phyloP scores from a whole-genome alignment of 2,888 invertebrate genomes.

The Ptychoptera albimana region DNA sequence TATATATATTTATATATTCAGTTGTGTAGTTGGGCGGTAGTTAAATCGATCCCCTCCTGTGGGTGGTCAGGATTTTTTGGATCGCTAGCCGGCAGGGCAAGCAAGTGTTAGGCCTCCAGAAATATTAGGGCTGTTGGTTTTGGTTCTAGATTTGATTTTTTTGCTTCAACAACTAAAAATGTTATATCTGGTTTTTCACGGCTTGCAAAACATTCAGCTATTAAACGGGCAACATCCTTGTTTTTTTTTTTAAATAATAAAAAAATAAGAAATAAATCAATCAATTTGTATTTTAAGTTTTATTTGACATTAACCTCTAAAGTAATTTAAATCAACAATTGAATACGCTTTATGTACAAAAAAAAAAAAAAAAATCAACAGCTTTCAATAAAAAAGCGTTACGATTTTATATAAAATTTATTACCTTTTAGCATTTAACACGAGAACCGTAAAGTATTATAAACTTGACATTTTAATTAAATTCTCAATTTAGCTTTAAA shows the following conservation, averaged over 20 bases:
- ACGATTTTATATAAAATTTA: too few relatives aligned
- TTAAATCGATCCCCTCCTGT: slow-evolving; percentile 29
- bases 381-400: too few relatives aligned
- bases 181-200: slow-evolving; percentile 75
- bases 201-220: slow-evolving; percentile 86
- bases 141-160: slow-evolving; percentile 80
- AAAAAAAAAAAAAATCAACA: too few relatives aligned
- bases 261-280: not conserved
- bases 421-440: too few relatives aligned
- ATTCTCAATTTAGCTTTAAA: too few relatives aligned
- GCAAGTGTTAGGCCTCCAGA: slow-evolving; percentile 84
- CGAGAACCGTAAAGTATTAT: too few relatives aligned
- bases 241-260: not conserved
- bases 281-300: not conserved
- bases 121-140: slow-evolving; percentile 83
- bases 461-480: too few relatives aligned
- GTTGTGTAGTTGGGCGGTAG: slow-evolving; percentile 15
- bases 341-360: too few relatives aligned
- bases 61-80: slow-evolving; percentile 15
- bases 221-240: slow-evolving; percentile 70
- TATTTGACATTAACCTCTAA: not conserved
- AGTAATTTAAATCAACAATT: not conserved
- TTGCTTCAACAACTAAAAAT: slow-evolving; percentile 84
- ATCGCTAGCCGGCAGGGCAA: slow-evolving; percentile 67
- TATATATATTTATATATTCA: not conserved